Base-by-base conservation (phyloP, 1,140 invertebrate species). In the Camponotus floridanus region DNA sequence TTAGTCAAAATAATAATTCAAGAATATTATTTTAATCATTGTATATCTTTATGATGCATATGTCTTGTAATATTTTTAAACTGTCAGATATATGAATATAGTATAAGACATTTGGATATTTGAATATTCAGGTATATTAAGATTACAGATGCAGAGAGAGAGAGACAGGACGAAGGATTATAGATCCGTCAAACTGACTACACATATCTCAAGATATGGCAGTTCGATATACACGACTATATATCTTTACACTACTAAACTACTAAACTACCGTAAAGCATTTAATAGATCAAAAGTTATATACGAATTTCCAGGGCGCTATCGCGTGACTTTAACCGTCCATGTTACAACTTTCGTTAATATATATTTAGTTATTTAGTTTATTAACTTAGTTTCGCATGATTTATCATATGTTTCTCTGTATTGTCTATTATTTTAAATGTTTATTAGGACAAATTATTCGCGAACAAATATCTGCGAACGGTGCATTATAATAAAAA, bases 261-360 rank as follows among this genome's bases (percentile, higher is more conserved):
- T 81, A 59, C 55, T 81, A 81, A 81, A 81, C 79, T 81, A 81
- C 78, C 65, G 65, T 71, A 81, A 71, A 81, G 79, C 79, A n/a
- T 81, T 81, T 81, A 81, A 81, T 73, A 81, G 79, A 81, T 81
- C 67, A 61, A 36, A 73, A 71, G 67, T 81, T 81, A 73, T 21
- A 81, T 21, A 55, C 67, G 79, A 73, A 73, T 81, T 81, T 26
- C 79, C 45, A 42, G 51, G 67, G 36, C 26, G 67, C 55, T 73
- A 81, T 55, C 18, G 21, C 67, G 48, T 57, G 67, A 59, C 26
- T 81, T 26, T 36, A 31, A 45, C 36, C 55, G 33, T 81, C 55
- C 67, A 21, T 26, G 55, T 81, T 73, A 31, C 51, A 45, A 39
- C 36, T 48, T 3, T 59, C 61, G 62, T 18, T 5, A 51, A 73